phyloP scores from a whole-genome alignment of 1,140 invertebrate genomes.

The Zaprionus camerounensis region DNA sequence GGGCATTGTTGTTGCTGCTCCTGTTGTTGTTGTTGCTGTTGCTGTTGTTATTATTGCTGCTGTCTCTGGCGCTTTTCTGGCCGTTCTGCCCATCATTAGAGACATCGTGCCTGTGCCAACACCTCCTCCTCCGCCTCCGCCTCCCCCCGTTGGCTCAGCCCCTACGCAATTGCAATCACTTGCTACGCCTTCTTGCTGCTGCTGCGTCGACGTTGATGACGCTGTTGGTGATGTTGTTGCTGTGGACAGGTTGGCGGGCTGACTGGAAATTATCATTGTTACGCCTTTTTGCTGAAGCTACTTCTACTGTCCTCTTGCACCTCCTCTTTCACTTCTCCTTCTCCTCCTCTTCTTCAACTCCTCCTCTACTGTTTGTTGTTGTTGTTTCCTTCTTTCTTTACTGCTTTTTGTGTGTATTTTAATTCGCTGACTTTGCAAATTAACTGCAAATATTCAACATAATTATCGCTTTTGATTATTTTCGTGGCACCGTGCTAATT shows the following conservation, averaged over 20 bases:
- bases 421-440: slow-evolving; percentile 51
- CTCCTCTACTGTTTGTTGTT: background rate
- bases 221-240: slow-evolving; percentile 23
- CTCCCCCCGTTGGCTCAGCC: slow-evolving; percentile 7
- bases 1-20: slow-evolving; percentile 3
- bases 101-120: slow-evolving; percentile 26
- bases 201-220: slow-evolving; percentile 35
- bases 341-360: background rate
- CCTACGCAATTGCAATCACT: slow-evolving; percentile 61
- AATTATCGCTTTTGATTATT: slow-evolving; percentile 65
- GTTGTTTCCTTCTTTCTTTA: slow-evolving; percentile 17
- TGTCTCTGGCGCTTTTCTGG: slow-evolving; percentile 49
- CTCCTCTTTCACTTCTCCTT: background rate
- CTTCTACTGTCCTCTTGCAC: too few species aligned
- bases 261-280: slow-evolving; percentile 76
- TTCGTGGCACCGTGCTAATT: slow-evolving; percentile 73
- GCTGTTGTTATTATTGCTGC: slow-evolving; percentile 14
- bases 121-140: background rate
- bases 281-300: slow-evolving; percentile 27
- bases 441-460: slow-evolving; percentile 69
- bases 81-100: slow-evolving; percentile 34
- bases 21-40: slow-evolving; percentile 9
- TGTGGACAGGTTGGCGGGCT: slow-evolving; percentile 61
- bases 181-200: slow-evolving; percentile 58
- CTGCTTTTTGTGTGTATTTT: slow-evolving; percentile 13